Base-by-base conservation (phyloP, 1,140 invertebrate genomes). In the Pinna nobilis region DNA sequence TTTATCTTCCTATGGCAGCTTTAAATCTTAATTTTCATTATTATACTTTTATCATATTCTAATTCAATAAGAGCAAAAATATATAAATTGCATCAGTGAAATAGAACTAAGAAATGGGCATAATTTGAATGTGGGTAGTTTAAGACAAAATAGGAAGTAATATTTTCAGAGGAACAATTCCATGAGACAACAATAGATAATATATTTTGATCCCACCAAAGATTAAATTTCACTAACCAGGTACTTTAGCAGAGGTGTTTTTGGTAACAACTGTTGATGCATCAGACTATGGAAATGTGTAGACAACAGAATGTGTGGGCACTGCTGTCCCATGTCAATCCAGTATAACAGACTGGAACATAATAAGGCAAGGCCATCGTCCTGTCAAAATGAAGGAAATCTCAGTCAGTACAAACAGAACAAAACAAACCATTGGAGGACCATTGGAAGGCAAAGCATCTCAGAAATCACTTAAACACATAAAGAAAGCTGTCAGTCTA, bases 241-340 rank as follows among this genome's bases (percentile, higher is more conserved):
- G 57, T 79, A 87, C 71, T 78, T 77, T 25, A 84, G 59, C 11
- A 70, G 74, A 37, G 66, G 73, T 28, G 82, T 81, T 13, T 66
- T 32, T 25, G 84, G 90, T 71, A 74, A 87, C 86, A 70, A 86
- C 73, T 32, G 90, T 85, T 92, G 90, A 25, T 92, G 85, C 1
- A 91, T 80, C 4, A 95, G 87, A 28, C 91, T 89, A 74, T 93
- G 92, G 79, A 94, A 94, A 88, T 97, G 95, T 18, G 95, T 96
- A 0, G 94, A 92, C 1, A 94, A 88, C 41, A 96, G 90, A 0
- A 95, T 84, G 82, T 95, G 94, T 5, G 95, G 95, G 85, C 93
- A 94, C 15, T 90, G 60, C 1, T 84, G 50, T 2, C 82, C 89
- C 64, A 75, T 80, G 23, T 90, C 86, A 5, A 94, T 82, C 87